Evolutionary conservation across 2,113 vertebrate genomes (phyloP).

Genomic region (Chaetura pelagica): DNA sequence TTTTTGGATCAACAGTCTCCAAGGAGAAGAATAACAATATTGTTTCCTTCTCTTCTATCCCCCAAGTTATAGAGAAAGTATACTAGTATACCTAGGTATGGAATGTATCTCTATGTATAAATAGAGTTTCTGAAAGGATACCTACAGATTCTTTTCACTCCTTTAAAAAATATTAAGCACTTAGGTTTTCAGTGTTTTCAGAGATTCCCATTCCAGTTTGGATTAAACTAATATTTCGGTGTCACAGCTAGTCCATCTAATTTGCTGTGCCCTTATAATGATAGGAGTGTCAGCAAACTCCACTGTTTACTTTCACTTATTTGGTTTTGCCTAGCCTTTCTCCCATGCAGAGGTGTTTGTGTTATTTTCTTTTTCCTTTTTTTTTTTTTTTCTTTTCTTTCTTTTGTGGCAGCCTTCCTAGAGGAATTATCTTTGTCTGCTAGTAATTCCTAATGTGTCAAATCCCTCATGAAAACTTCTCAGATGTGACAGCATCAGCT

Average conservation of each 20-base stretch:
- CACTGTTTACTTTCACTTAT: neutral
- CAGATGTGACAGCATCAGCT: constrained; percentile 66
- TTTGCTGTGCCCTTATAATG: neutral
- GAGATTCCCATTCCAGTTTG: neutral
- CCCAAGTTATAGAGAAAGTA: neutral
- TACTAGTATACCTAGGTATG: neutral
- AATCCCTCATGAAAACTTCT: constrained; percentile 71
- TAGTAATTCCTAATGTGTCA: constrained; percentile 73
- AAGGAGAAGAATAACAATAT: neutral
- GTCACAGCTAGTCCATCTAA: neutral
- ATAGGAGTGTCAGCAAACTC: neutral
- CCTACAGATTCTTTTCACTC: neutral
- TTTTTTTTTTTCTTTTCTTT: constrained; percentile 11
- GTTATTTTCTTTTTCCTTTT: neutral
- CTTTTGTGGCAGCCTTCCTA: constrained; percentile 18
- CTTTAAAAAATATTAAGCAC: neutral
- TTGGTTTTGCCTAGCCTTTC: neutral
- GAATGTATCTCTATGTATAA: neutral
- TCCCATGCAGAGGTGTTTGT: neutral
- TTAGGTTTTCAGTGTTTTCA: neutral
- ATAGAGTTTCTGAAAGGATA: neutral
- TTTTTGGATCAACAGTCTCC: neutral
- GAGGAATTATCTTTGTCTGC: constrained; percentile 59
- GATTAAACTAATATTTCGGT: neutral
- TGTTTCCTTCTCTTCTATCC: neutral